Conservation (phyloP, 2,797 vertebrate genomes). For the Microcaecilia unicolor region DNA sequence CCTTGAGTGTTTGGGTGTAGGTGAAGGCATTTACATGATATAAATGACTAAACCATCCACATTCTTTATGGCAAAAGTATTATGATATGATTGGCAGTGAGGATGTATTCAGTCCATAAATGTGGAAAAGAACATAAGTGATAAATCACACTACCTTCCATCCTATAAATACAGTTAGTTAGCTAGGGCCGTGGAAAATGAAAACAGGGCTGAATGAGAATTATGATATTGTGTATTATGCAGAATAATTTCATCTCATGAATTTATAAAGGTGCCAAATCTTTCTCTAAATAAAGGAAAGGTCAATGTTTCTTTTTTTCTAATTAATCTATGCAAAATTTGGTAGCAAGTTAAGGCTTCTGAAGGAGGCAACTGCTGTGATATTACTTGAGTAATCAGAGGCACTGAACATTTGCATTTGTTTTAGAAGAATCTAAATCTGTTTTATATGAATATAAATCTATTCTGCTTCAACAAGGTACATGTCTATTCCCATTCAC, state of each 20-base stretch:
- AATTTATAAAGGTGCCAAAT: slow-evolving; percentile 22
- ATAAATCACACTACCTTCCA: slow-evolving; percentile 22
- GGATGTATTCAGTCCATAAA: slow-evolving; percentile 25
- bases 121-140: slow-evolving; percentile 32
- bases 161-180: slow-evolving; percentile 30
- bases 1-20: slow-evolving; percentile 18
- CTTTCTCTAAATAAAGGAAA: slow-evolving; percentile 13
- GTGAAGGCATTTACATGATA: slow-evolving; percentile 9
- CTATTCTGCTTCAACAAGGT: too few relatives aligned
- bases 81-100: slow-evolving; percentile 22
- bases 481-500: too few relatives aligned
- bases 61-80: slow-evolving; percentile 23
- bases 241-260: slow-evolving; percentile 16
- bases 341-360: too few relatives aligned
- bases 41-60: slow-evolving; percentile 1
- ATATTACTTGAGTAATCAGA: too few relatives aligned
- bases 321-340: too few relatives aligned
- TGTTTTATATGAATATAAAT: too few relatives aligned
- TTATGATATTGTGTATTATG: slow-evolving; percentile 4
- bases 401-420: too few relatives aligned
- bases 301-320: background rate
- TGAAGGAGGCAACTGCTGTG: too few relatives aligned
- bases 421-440: too few relatives aligned
- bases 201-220: slow-evolving; percentile 30
- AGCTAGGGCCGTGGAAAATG: slow-evolving; percentile 13